These are phyloP conservation scores for Seriola quinqueradiata DNA, from an alignment of 2,113 vertebrate genomes.

Conservation along the genomic window DNA sequence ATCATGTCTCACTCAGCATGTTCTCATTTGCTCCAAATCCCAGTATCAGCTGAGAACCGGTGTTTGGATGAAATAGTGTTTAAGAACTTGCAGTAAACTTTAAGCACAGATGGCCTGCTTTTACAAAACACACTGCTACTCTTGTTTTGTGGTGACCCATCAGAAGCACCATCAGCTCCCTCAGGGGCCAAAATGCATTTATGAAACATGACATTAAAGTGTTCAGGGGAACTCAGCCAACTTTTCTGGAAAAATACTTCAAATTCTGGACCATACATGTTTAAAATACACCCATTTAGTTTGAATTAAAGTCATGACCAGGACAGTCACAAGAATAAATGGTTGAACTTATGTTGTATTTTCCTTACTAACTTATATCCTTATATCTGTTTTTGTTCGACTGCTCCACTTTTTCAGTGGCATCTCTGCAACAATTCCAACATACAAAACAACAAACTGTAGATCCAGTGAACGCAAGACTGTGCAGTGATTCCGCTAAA, in stretches of 20 bases:
- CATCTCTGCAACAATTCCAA: too few species aligned
- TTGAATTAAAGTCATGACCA: neutral
- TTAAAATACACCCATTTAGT: neutral
- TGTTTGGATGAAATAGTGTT: neutral
- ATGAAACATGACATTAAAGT: neutral
- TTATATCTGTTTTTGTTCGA: neutral
- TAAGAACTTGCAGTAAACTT: too few species aligned
- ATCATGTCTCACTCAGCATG: neutral
- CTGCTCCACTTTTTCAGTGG: too few species aligned
- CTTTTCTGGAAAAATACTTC: neutral
- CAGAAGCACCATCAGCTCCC: neutral
- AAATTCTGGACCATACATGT: too few species aligned
- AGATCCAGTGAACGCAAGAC: neutral
- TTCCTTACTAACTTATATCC: too few species aligned
- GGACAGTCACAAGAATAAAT: neutral
- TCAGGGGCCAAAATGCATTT: neutral
- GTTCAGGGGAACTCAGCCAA: neutral
- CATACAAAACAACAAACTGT: neutral
- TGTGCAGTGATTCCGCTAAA: neutral
- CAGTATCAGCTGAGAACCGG: neutral
- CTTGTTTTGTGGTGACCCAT: too few species aligned
- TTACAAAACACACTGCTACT: too few species aligned
- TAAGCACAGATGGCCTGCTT: too few species aligned
- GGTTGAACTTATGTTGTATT: neutral
- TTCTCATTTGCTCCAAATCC: neutral